These are phyloP conservation scores for Psilopsiagon aurifrons DNA, from an alignment of 2,113 vertebrate genomes.

Conservation along the genomic window DNA sequence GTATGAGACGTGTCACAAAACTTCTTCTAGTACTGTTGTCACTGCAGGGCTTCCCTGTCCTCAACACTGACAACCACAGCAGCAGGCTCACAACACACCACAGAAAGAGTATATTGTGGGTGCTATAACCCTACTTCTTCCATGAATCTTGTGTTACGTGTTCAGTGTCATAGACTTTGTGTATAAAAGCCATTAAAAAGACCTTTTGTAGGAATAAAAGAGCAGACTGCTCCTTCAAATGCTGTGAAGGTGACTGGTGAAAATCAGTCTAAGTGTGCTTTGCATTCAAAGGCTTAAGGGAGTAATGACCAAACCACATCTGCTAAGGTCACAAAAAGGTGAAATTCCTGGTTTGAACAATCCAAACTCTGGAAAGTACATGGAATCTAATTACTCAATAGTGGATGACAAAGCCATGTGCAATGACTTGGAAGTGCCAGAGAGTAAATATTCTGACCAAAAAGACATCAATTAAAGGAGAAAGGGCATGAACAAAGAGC, in stretches of 20 bases:
- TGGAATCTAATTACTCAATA: background rate
- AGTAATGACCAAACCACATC: background rate
- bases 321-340: conserved; percentile 26
- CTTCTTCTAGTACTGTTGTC: background rate
- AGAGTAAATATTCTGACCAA: background rate
- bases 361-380: background rate
- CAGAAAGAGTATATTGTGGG: background rate
- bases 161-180: background rate
- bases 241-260: background rate
- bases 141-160: background rate
- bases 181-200: background rate
- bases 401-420: background rate
- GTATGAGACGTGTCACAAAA: background rate
- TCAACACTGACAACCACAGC: background rate
- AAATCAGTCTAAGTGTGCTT: background rate
- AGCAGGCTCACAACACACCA: rapidly evolving
- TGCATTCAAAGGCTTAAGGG: background rate
- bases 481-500: background rate
- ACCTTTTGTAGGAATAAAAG: background rate
- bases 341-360: background rate
- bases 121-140: background rate
- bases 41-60: background rate
- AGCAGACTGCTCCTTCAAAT: background rate
- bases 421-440: background rate
- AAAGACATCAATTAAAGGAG: conserved; percentile 16